Evolutionary conservation across 2,113 vertebrate species (phyloP).

Genomic region (Hemibagrus wyckioides): DNA sequence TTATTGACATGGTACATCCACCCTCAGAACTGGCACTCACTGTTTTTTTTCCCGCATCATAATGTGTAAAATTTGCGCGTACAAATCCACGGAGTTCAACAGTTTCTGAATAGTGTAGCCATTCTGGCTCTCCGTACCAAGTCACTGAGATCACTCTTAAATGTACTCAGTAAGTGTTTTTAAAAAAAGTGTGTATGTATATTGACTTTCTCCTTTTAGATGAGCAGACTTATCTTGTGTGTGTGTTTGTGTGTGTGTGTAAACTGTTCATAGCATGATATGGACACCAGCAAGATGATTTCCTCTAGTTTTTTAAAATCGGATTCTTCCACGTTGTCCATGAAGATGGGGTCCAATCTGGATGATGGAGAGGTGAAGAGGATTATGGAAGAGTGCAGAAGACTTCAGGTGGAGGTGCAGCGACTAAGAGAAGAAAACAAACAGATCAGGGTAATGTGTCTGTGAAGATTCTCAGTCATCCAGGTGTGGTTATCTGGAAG

Average conservation of each 20-base stretch:
- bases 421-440: conserved; percentile 97
- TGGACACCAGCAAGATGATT: conserved; percentile 92
- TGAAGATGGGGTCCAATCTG: conserved; percentile 86
- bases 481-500: too few species aligned
- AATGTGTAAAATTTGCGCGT: not conserved
- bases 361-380: conserved; percentile 93
- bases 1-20: not conserved
- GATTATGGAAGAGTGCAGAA: conserved; percentile 95
- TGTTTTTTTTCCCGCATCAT: not conserved
- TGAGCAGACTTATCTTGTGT: not conserved
- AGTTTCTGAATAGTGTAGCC: not conserved
- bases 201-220: not conserved
- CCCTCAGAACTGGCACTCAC: not conserved
- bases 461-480: too few species aligned
- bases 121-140: not conserved
- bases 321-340: conserved; percentile 82
- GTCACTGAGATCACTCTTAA: not conserved
- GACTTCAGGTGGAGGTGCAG: conserved; percentile 93
- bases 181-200: not conserved
- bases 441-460: conserved; percentile 89
- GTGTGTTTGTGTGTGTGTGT: conserved; percentile 8
- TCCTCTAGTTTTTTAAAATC: conserved; percentile 90
- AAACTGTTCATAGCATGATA: conserved; percentile 81
- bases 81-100: not conserved
- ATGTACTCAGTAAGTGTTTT: too few species aligned